Evolutionary conservation across 2,888 invertebrate genomes (phyloP).

Genomic region (Drosophila siamana): DNA sequence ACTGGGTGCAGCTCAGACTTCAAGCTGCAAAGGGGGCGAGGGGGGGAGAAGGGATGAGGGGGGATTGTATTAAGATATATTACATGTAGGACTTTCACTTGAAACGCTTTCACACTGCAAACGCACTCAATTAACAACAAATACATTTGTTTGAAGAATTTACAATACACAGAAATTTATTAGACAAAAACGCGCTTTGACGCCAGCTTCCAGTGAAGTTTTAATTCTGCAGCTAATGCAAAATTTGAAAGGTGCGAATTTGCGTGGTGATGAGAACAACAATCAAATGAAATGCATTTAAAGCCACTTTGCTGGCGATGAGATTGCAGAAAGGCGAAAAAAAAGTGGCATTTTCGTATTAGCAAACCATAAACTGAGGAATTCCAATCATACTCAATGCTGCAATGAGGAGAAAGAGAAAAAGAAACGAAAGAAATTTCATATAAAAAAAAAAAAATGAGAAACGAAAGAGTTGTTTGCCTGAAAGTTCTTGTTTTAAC

Average conservation of each 20-base stretch:
- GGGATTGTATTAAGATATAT: background rate
- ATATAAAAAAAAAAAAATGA: too few relatives aligned
- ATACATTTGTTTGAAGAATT: too few relatives aligned
- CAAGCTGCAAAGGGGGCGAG: background rate
- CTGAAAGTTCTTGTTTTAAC: slow-evolving; percentile 1
- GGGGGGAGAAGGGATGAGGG: background rate
- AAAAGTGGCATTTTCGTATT: background rate
- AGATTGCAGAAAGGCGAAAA: background rate
- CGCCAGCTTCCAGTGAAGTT: too few relatives aligned
- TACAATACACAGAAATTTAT: too few relatives aligned
- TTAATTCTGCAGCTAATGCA: too few relatives aligned
- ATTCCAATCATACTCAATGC: background rate
- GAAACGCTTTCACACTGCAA: background rate
- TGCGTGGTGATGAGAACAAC: too few relatives aligned
- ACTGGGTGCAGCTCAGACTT: slow-evolving; percentile 13
- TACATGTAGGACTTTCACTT: background rate
- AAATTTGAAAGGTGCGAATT: too few relatives aligned
- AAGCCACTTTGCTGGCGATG: background rate
- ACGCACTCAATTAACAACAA: too few relatives aligned
- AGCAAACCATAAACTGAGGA: background rate
- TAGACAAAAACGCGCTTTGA: too few relatives aligned
- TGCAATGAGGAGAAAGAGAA: background rate
- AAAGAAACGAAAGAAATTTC: background rate
- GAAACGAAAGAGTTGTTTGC: slow-evolving; percentile 14
- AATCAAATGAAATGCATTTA: background rate